phyloP scores from a whole-genome alignment of 23 tunicate genomes.

The Clavelina lepadiformis region DNA sequence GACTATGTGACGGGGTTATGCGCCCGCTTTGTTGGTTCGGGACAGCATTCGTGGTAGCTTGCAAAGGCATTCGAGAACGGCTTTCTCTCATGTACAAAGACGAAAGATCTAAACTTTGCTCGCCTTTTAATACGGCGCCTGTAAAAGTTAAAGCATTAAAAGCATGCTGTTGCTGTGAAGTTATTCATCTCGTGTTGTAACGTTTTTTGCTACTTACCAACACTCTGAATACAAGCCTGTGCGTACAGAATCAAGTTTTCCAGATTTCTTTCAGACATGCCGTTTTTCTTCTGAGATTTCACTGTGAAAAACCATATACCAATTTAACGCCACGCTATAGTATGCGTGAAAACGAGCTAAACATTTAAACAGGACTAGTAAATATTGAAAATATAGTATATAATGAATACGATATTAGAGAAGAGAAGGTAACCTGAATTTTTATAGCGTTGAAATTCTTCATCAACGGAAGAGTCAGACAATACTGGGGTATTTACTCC shows the following conservation, averaged over 20 bases:
- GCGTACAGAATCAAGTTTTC: constrained; percentile 28
- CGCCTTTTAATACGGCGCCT: constrained; percentile 38
- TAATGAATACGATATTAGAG: too few species aligned
- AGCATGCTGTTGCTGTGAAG: too few species aligned
- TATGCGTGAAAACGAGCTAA: too few species aligned
- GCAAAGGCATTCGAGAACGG: constrained; percentile 5
- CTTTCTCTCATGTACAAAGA: constrained; percentile 34
- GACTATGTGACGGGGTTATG: neutral
- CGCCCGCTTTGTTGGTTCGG: constrained; percentile 1
- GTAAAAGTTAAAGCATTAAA: neutral
- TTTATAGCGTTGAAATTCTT: constrained; percentile 1
- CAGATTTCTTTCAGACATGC: too few species aligned
- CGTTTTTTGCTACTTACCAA: constrained; percentile 11
- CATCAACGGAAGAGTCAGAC: neutral
- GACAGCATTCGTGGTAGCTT: constrained; percentile 1
- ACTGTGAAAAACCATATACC: too few species aligned
- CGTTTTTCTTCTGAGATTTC: too few species aligned
- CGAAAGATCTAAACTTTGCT: constrained; percentile 33
- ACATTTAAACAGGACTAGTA: too few species aligned
- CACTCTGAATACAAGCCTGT: neutral
- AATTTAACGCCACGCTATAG: too few species aligned
- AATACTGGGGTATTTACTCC: constrained; percentile 4
- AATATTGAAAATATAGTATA: too few species aligned
- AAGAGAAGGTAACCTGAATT: neutral
- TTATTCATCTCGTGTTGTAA: neutral